phyloP scores from a whole-genome alignment of 2,888 invertebrate genomes.

The Drosophila cognata region DNA sequence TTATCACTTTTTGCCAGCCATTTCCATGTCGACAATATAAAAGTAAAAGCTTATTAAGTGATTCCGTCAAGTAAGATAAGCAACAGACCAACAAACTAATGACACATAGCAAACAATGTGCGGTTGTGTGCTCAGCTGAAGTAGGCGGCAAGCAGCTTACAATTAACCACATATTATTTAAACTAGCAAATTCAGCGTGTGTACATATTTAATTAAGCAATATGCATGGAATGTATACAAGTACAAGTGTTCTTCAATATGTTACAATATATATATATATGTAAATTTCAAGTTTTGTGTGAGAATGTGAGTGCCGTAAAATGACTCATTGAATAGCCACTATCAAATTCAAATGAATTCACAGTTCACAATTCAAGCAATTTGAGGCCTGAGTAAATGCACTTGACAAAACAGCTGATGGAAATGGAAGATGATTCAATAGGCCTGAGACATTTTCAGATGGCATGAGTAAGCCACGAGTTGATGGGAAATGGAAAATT shows the following conservation, averaged over 20 bases:
- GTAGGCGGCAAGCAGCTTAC: slow-evolving; percentile 22
- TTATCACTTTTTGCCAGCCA: slow-evolving; percentile 3
- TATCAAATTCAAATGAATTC: slow-evolving; percentile 59
- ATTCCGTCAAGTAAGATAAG: slow-evolving; percentile 23
- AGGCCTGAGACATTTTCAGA: slow-evolving; percentile 11
- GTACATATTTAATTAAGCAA: slow-evolving; percentile 1
- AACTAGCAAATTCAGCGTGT: slow-evolving; percentile 55
- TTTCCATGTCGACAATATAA: slow-evolving; percentile 10
- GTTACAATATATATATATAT: background rate
- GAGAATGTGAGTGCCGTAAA: slow-evolving; percentile 60
- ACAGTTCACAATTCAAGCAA: slow-evolving; percentile 68
- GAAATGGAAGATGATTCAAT: slow-evolving; percentile 65
- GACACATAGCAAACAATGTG: slow-evolving; percentile 9
- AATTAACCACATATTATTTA: slow-evolving; percentile 31
- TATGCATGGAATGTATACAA: slow-evolving; percentile 2
- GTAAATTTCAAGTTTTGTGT: slow-evolving; percentile 41
- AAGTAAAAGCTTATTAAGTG: slow-evolving; percentile 20
- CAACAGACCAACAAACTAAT: slow-evolving; percentile 17
- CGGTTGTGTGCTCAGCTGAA: slow-evolving; percentile 12
- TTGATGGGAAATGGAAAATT: slow-evolving; percentile 34
- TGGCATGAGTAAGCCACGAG: slow-evolving; percentile 54
- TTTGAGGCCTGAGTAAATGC: slow-evolving; percentile 43
- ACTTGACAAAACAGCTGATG: slow-evolving; percentile 45
- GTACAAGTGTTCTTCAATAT: background rate
- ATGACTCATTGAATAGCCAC: slow-evolving; percentile 62